phyloP scores from a whole-genome alignment of 2,797 vertebrate genomes.

The Choloepus didactylus region DNA sequence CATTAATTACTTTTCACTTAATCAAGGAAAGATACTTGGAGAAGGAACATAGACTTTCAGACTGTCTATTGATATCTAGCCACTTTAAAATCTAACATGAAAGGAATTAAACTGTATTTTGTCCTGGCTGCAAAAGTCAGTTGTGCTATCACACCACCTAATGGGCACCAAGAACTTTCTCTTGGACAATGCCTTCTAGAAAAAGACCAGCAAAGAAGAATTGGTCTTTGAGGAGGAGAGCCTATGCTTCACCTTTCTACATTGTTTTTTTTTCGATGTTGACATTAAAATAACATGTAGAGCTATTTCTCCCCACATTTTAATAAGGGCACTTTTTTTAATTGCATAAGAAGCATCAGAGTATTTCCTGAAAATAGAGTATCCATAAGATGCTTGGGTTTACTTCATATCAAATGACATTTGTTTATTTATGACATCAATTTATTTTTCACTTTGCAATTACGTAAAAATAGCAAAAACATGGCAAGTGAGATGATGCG shows the following conservation, averaged over 20 bases:
- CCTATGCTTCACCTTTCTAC: constrained; percentile 40
- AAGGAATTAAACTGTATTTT: not conserved
- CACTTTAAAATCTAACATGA: not conserved
- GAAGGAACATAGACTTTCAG: not conserved
- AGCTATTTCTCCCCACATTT: constrained; percentile 63
- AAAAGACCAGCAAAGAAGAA: not conserved
- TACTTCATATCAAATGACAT: constrained; percentile 84
- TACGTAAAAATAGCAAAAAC: constrained; percentile 89
- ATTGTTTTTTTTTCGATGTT: constrained; percentile 60
- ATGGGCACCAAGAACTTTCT: not conserved
- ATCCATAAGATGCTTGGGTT: constrained; percentile 77
- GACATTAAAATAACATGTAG: constrained; percentile 41
- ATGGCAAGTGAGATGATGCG: constrained; percentile 86
- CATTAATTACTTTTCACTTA: not conserved
- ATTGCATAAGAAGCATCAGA: constrained; percentile 80
- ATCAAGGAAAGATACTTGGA: not conserved
- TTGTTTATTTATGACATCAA: constrained; percentile 88
- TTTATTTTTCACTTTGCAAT: constrained; percentile 90
- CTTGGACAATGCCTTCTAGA: not conserved
- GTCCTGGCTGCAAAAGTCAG: not conserved
- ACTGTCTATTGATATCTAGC: not conserved
- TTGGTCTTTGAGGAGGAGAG: not conserved
- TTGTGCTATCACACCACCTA: not conserved
- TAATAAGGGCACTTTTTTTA: constrained; percentile 83
- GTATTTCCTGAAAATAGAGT: constrained; percentile 75